These are phyloP conservation scores for Drosophila subquinaria DNA, from an alignment of 2,888 invertebrate species.

Conservation along the genomic window DNA sequence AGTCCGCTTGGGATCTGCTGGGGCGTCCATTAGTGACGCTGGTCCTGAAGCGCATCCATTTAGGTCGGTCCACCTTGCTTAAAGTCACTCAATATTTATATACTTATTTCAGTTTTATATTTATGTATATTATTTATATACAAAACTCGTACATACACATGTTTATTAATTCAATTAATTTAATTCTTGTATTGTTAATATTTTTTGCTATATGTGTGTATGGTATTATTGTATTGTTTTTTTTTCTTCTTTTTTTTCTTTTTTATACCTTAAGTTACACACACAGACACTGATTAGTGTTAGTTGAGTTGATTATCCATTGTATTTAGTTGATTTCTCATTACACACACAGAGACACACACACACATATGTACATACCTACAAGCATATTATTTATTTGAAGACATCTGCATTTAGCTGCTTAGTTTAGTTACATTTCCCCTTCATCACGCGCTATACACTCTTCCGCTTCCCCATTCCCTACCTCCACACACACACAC, in stretches of 20 bases:
- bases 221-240: no score
- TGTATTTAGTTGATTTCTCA: constrained; percentile 35
- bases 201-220: not conserved
- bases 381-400: constrained; percentile 16
- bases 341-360: constrained; percentile 8
- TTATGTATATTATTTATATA: not conserved
- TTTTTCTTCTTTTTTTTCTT: constrained; percentile 15
- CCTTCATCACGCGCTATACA: constrained; percentile 1
- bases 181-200: constrained; percentile 23
- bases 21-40: constrained; percentile 98
- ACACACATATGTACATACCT: constrained; percentile 5
- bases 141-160: constrained; percentile 9
- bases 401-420: constrained; percentile 25
- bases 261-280: constrained; percentile 13
- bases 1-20: constrained; percentile 98
- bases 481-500: constrained; percentile 4
- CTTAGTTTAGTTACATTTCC: constrained; percentile 17
- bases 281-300: constrained; percentile 18
- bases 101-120: not conserved
- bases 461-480: constrained; percentile 4
- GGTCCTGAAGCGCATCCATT: constrained; percentile 93
- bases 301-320: constrained; percentile 30
- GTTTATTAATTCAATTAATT: constrained; percentile 14
- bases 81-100: not conserved
- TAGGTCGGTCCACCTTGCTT: constrained; percentile 88